Evolutionary conservation across 2,888 invertebrate genomes (phyloP), one percentile per base, ranked within the genome.

Genomic region (Sarcophaga rosellei): DNA sequence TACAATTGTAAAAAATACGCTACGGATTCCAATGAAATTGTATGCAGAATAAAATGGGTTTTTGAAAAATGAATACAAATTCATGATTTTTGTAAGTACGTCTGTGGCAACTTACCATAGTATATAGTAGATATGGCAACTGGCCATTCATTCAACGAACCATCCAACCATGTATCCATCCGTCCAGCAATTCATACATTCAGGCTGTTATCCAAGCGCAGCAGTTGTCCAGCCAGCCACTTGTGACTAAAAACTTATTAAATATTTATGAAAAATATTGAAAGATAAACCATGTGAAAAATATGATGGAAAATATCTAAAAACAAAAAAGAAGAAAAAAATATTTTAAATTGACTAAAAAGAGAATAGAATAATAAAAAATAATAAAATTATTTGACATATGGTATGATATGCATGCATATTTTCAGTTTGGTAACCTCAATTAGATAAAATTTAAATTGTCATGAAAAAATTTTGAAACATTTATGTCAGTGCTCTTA

Each of bases 181-280:
- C 53, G 17, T 12, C 1, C 44, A 20, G 68, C 45, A 4, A 45
- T 20, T 20, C 68, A 68, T 21, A 17, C 44, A 15, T 45, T 68
- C 12, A 68, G 68, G 10, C 68, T 61, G 20, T 61, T 44, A 66
- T 17, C 53, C 53, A 53, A 4, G 17, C 53, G n/a, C 53, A 53
- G 10, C 35, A n/a, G 35, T 66, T 6, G 3, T 47, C 23, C 20
- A 66, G 63, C 45, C 23, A 74, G 68, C 25, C 61, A 74, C 73
- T 80, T 74, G 80, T 68, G 80, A 73, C 73, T 80, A 62, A 80
- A 74, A 80, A 66, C 45, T 80, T 73, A 65, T 73, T 73, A 74
- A 74, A 80, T 80, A 80, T 80, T 74, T 73, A 80, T 73, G 62
- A 73, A 73, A 69, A 66, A 59, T 73, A 80, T 72, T 72, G 70